These are phyloP conservation scores for Urechis unicinctus DNA, from an alignment of 2,888 invertebrate genomes.

Conservation along the genomic window DNA sequence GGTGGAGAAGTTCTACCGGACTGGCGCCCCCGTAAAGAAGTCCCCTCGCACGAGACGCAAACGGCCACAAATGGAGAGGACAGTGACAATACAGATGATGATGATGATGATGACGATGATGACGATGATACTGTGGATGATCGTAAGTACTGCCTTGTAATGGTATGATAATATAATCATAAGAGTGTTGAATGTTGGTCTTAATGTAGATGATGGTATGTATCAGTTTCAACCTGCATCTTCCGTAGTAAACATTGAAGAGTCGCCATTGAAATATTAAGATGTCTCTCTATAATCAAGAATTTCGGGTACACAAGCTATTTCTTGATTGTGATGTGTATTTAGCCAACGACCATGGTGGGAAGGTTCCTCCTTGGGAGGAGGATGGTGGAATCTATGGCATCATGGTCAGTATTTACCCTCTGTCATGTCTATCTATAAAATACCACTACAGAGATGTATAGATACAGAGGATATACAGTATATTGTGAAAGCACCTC, in stretches of 20 bases:
- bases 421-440: too few relatives aligned
- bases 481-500: too few relatives aligned
- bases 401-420: conserved; percentile 32
- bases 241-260: too few relatives aligned
- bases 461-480: too few relatives aligned
- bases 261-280: too few relatives aligned
- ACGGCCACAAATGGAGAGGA: conserved; percentile 3
- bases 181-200: background rate
- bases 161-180: background rate
- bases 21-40: conserved; percentile 16
- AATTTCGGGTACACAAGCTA: too few relatives aligned
- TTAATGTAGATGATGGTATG: background rate
- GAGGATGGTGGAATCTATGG: conserved; percentile 51
- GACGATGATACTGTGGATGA: conserved; percentile 15
- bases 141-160: conserved; percentile 2
- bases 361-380: conserved; percentile 43
- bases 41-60: conserved; percentile 13
- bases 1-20: conserved; percentile 49
- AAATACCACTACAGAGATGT: too few relatives aligned
- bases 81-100: conserved; percentile 15
- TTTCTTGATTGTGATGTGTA: background rate
- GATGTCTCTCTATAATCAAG: too few relatives aligned
- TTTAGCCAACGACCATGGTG: conserved; percentile 14
- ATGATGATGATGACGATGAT: conserved; percentile 17
- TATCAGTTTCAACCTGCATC: too few relatives aligned